A percentile compares a stretch with the other conserved stretches of the same genome.
phyloP scores from a whole-genome alignment of 2,888 invertebrate genomes.

The Chrysomela aeneicollis region DNA sequence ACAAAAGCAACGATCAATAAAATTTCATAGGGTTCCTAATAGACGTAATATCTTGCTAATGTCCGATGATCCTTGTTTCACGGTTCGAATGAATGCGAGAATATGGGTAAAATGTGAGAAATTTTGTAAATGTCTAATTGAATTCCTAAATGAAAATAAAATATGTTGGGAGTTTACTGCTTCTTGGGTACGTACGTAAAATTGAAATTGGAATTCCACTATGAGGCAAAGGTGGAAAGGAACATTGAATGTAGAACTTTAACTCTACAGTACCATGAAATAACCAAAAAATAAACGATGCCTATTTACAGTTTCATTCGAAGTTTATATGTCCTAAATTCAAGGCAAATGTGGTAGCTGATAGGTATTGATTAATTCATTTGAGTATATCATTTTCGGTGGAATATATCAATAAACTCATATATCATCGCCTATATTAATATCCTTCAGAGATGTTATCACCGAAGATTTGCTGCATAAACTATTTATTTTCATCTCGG shows the following conservation, averaged over 20 bases:
- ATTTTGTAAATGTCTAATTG: neutral
- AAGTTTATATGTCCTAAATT: too few species aligned
- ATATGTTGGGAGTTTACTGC: neutral
- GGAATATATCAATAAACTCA: too few species aligned
- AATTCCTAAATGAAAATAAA: neutral
- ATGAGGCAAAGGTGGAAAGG: neutral
- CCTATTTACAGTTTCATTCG: too few species aligned
- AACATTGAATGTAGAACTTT: too few species aligned
- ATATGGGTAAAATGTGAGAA: neutral
- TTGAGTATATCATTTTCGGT: too few species aligned
- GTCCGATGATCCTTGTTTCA: neutral
- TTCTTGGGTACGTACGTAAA: neutral
- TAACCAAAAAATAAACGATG: too few species aligned
- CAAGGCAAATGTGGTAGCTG: too few species aligned
- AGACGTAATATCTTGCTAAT: too few species aligned
- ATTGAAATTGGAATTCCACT: neutral
- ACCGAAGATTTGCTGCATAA: neutral
- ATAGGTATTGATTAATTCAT: too few species aligned
- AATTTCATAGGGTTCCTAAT: too few species aligned
- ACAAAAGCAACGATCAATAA: too few species aligned
- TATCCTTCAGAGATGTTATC: constrained; percentile 28
- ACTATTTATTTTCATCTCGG: constrained; percentile 35
- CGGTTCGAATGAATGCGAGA: neutral
- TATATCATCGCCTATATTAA: constrained; percentile 25
- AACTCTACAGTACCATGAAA: too few species aligned